These are phyloP conservation scores for Micropoecilia bifurca DNA, from an alignment of 2,797 vertebrate species.

Conservation along the genomic window DNA sequence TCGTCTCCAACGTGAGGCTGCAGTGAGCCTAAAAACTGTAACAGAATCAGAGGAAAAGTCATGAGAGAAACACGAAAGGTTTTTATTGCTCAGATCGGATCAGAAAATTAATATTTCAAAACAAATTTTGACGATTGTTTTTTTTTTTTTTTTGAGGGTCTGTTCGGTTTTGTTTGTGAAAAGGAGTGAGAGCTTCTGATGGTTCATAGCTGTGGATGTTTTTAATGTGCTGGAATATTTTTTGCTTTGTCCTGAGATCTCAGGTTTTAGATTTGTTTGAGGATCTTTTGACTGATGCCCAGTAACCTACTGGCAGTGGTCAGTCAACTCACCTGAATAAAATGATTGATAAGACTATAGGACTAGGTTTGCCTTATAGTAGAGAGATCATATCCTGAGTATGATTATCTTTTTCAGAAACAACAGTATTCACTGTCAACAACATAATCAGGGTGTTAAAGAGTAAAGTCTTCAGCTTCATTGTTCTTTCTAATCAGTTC, in stretches of 20 bases:
- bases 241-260: not conserved
- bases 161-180: not conserved
- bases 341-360: no score
- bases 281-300: not conserved
- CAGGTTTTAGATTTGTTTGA: not conserved
- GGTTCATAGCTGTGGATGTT: not conserved
- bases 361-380: not conserved
- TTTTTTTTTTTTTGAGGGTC: not conserved
- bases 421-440: not conserved
- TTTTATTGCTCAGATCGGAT: not conserved
- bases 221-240: not conserved
- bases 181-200: not conserved
- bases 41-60: not conserved
- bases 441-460: not conserved
- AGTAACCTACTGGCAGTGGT: not conserved
- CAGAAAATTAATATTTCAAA: not conserved
- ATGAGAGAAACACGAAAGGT: not conserved
- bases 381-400: not conserved
- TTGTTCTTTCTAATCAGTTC: not conserved
- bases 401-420: not conserved
- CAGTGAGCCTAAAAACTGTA: not conserved
- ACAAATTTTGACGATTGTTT: not conserved
- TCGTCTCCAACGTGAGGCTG: not conserved
- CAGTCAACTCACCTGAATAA: not conserved
- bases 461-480: not conserved